A percentile compares a stretch with the other conserved stretches of the same genome.
phyloP scores from a whole-genome alignment of 1,140 invertebrate species.

The Tetraneura akinire region DNA sequence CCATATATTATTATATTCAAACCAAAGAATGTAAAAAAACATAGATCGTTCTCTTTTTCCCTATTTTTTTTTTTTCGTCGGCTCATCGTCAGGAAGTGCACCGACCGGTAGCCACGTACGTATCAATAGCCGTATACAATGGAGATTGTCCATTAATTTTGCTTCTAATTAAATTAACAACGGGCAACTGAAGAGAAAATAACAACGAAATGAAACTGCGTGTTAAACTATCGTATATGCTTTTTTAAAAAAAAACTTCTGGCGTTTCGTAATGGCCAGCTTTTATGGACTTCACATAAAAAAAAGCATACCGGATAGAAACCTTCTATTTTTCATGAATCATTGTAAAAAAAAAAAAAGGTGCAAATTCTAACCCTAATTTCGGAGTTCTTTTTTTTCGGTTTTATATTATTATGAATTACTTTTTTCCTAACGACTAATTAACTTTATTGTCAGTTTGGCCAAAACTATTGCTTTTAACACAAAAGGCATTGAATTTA shows the following conservation, averaged over 20 bases:
- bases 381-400: conserved; percentile 18
- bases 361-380: conserved; percentile 47
- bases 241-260: conserved; percentile 37
- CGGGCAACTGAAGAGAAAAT: conserved; percentile 45
- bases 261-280: conserved; percentile 26
- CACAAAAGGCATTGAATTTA: conserved; percentile 20
- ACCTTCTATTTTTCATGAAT: conserved; percentile 47
- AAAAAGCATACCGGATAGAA: conserved; percentile 41
- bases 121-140: conserved; percentile 45
- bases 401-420: conserved; percentile 42
- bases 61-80: conserved; percentile 39
- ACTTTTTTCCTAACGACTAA: conserved; percentile 29
- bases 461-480: conserved; percentile 23
- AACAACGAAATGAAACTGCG: conserved; percentile 38
- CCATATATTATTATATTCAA: too few species aligned
- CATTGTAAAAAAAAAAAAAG: conserved; percentile 47
- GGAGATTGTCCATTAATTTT: conserved; percentile 48
- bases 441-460: conserved; percentile 37
- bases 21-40: conserved; percentile 29
- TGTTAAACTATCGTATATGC: conserved; percentile 42
- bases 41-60: conserved; percentile 30
- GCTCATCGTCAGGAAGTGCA: conserved; percentile 46
- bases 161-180: conserved; percentile 48
- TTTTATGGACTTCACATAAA: conserved; percentile 29
- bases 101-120: background rate